A percentile compares a stretch with the other conserved stretches of the same genome.
These are phyloP conservation scores for Clinocottus analis DNA, from an alignment of 2,113 vertebrate genomes.

Conservation along the genomic window DNA sequence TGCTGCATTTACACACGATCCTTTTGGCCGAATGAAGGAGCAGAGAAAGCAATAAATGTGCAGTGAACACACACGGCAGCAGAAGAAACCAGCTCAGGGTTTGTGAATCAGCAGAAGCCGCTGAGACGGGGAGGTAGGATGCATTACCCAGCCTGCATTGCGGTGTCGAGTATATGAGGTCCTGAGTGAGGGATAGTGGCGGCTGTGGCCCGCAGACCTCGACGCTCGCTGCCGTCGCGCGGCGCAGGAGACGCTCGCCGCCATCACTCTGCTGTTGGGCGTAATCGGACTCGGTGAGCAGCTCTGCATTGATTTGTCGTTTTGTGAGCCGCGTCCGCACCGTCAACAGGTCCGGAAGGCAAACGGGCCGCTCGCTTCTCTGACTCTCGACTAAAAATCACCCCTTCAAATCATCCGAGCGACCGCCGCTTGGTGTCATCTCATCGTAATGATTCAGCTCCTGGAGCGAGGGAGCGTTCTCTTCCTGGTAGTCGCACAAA, in stretches of 20 bases:
- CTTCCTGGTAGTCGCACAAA: too few species aligned
- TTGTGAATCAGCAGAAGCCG: not conserved
- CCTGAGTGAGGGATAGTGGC: slow-evolving; percentile 55
- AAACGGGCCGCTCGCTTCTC: slow-evolving; percentile 2
- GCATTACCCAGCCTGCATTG: not conserved
- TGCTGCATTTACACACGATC: too few species aligned
- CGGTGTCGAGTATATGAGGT: slow-evolving; percentile 19
- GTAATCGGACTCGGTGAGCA: slow-evolving; percentile 65
- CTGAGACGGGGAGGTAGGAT: not conserved
- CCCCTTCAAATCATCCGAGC: slow-evolving; percentile 18
- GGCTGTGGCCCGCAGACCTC: slow-evolving; percentile 10
- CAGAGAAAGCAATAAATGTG: not conserved
- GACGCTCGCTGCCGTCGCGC: slow-evolving; percentile 42
- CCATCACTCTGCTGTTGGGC: slow-evolving; percentile 61
- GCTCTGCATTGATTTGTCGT: slow-evolving; percentile 67
- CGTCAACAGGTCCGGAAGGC: slow-evolving; percentile 32
- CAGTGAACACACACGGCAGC: not conserved
- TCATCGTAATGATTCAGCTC: slow-evolving; percentile 25
- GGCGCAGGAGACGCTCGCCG: slow-evolving; percentile 54
- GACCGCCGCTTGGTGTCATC: slow-evolving; percentile 3
- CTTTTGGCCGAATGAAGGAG: too few species aligned
- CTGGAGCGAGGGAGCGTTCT: too few species aligned
- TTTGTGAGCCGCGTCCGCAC: slow-evolving; percentile 42
- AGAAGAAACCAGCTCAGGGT: not conserved
- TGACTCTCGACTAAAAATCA: slow-evolving; percentile 27